A percentile compares a stretch with the other conserved stretches of the same genome.
Conservation (phyloP, 1,140 invertebrate species). For the Ostrea denselamellosa region DNA sequence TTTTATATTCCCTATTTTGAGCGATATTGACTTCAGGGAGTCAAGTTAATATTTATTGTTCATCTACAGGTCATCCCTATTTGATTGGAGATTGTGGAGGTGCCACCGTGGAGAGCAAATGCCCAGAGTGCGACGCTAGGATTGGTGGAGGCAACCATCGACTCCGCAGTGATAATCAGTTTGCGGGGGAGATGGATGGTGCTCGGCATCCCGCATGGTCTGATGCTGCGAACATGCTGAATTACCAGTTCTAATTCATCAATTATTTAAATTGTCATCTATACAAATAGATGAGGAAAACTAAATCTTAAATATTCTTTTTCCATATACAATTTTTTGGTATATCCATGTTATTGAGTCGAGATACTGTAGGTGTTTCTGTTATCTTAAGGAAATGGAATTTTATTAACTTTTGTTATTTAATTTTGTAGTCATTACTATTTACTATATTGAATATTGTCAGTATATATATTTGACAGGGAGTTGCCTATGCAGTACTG, state of each 20-base stretch:
- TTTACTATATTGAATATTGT: no score
- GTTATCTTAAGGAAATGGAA: no score
- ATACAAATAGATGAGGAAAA: no score
- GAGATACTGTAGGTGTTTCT: no score
- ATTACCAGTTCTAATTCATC: slow-evolving; percentile 42
- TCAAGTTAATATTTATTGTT: background rate
- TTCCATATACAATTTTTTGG: no score
- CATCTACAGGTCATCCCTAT: slow-evolving; percentile 83
- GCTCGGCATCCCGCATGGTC: slow-evolving; percentile 74
- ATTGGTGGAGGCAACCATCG: slow-evolving; percentile 85
- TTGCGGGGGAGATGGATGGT: slow-evolving; percentile 80
- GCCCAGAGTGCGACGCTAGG: slow-evolving; percentile 83
- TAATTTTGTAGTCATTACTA: no score
- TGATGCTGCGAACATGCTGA: slow-evolving; percentile 67
- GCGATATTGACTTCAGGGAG: background rate
- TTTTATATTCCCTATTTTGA: background rate
- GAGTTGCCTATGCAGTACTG: no score
- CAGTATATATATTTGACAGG: no score
- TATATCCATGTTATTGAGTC: no score
- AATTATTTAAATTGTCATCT: no score
- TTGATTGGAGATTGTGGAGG: slow-evolving; percentile 86
- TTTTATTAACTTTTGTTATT: no score
- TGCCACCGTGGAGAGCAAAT: slow-evolving; percentile 82
- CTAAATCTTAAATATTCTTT: no score
- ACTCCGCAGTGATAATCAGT: slow-evolving; percentile 80